Evolutionary conservation across 53 echinoderm and acorn worm species (phyloP).

Genomic region (Temnopleurus reevesii): DNA sequence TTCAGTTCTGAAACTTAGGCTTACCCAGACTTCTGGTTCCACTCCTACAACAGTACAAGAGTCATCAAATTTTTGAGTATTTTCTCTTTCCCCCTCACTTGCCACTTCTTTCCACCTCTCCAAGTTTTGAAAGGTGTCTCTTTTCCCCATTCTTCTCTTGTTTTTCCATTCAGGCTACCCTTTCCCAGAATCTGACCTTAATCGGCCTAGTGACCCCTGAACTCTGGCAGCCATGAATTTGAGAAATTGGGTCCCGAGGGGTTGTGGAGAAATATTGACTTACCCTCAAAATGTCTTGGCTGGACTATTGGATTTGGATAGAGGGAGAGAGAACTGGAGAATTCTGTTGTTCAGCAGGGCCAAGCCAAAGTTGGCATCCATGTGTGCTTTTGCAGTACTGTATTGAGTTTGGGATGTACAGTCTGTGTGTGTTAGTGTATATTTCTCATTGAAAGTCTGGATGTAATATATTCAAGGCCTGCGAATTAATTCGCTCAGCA

Average conservation of each 20-base stretch:
- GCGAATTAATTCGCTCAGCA: background rate
- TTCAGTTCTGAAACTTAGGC: too few relatives aligned
- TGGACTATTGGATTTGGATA: too few relatives aligned
- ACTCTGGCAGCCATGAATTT: conserved; percentile 31
- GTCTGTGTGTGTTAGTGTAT: background rate
- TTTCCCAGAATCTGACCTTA: conserved; percentile 37
- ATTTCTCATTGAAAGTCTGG: background rate
- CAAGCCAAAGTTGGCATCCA: background rate
- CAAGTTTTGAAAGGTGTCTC: background rate
- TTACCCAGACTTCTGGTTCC: too few relatives aligned
- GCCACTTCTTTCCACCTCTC: background rate
- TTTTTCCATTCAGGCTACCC: background rate
- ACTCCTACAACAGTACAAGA: too few relatives aligned
- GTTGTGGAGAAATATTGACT: conserved; percentile 16
- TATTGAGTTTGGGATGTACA: too few relatives aligned
- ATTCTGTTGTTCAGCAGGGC: background rate
- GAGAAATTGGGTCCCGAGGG: conserved; percentile 41
- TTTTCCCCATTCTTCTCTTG: background rate
- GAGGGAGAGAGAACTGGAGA: background rate
- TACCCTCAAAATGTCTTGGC: conserved; percentile 34
- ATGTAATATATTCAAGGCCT: background rate
- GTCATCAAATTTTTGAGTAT: too few relatives aligned
- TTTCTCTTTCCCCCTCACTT: background rate
- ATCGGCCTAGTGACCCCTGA: conserved; percentile 18
- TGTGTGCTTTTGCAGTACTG: background rate